phyloP scores from a whole-genome alignment of 2,113 vertebrate genomes.

The Campylomormyrus numenius region DNA sequence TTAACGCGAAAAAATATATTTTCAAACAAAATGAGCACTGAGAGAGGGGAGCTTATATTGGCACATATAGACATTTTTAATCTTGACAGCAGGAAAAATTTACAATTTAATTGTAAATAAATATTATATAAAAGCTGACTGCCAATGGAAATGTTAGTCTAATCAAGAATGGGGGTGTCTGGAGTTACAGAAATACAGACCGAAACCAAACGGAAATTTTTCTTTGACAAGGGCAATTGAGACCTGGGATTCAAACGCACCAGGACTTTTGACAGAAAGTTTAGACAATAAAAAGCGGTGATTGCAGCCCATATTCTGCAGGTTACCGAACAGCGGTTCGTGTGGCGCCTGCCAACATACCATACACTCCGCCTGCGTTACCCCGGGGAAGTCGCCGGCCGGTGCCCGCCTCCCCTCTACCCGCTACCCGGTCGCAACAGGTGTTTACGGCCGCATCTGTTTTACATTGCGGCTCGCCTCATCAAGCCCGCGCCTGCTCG shows the following conservation, averaged over 20 bases:
- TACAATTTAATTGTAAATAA: neutral
- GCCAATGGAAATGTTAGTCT: slow-evolving; percentile 7
- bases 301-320: slow-evolving; percentile 46
- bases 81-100: neutral
- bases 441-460: slow-evolving; percentile 63
- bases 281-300: neutral
- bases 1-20: neutral
- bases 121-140: slow-evolving; percentile 8
- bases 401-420: slow-evolving; percentile 45
- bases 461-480: slow-evolving; percentile 38
- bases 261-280: neutral
- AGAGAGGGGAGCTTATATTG: neutral
- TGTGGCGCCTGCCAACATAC: neutral
- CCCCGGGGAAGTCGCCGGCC: slow-evolving; percentile 28
- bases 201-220: neutral
- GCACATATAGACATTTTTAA: neutral
- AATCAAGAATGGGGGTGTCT: slow-evolving; percentile 13
- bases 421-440: slow-evolving; percentile 51
- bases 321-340: slow-evolving; percentile 44
- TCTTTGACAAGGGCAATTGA: slow-evolving; percentile 1
- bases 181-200: slow-evolving; percentile 12
- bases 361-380: neutral
- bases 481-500: neutral
- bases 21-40: neutral
- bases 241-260: slow-evolving; percentile 11